Evolutionary conservation across 2,113 vertebrate genomes (phyloP).

Genomic region (Orcinus orca): DNA sequence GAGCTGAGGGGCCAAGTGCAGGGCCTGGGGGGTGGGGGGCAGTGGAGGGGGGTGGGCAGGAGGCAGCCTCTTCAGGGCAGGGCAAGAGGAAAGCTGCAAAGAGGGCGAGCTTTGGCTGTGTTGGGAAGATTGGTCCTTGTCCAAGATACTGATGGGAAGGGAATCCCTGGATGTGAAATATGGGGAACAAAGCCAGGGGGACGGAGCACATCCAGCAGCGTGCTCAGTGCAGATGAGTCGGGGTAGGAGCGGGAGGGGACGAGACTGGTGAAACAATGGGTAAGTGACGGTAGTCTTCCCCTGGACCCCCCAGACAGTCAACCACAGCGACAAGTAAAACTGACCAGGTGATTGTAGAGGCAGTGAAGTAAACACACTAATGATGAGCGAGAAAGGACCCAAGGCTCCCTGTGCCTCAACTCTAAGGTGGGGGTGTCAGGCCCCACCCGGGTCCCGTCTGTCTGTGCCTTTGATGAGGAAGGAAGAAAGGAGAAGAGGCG

Average conservation of each 20-base stretch:
- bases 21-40: background rate
- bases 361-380: background rate
- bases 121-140: rapidly evolving
- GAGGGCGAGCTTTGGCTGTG: rapidly evolving
- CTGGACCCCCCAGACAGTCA: background rate
- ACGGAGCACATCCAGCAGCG: rapidly evolving
- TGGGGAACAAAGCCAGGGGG: background rate
- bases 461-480: background rate
- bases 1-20: background rate
- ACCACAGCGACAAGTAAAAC: background rate
- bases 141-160: background rate
- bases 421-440: rapidly evolving
- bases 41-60: no score
- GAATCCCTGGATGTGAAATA: rapidly evolving
- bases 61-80: rapidly evolving
- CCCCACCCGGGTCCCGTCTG: rapidly evolving
- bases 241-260: rapidly evolving
- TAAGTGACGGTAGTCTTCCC: no score
- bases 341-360: no score
- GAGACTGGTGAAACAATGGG: background rate
- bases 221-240: background rate
- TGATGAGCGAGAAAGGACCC: background rate
- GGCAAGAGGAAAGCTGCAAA: no score
- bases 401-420: rapidly evolving
- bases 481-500: background rate